Evolutionary conservation across 2,113 vertebrate genomes (phyloP), one percentile per base, ranked within the genome.

Genomic region (Brachyistius frenatus): DNA sequence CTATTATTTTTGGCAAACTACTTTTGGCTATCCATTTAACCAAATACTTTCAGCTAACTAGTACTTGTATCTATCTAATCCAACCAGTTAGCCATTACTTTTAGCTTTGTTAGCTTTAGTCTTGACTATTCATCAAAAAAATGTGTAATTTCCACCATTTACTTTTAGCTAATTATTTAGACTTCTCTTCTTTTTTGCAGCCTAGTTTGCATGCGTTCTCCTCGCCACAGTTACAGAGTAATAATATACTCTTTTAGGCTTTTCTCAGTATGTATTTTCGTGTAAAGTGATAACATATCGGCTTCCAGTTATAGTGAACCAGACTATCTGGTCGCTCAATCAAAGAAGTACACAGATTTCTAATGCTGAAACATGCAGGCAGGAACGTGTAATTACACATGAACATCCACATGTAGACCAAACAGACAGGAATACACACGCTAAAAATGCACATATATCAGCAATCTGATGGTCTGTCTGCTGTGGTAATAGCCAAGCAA

Each of bases 391-490:
- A 71, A 30, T 57, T 64, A 62, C 54, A 62, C 57, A 14, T 47
- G n/a, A 60, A 49, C 69, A 37, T 61, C 61, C 7, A 33, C n/a
- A 0, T 31, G 36, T 2, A 1, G 54, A 39, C 36, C 13, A 31
- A 41, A 57, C 30, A 9, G 37, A 39, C 30, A 64, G 30, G 35
- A 32, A 64, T 31, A 50, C 54, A 78, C 60, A 63, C 50, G 54
- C 44, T 56, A 66, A 64, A 46, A 76, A 47, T 16, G 23, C 49
- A 55, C 58, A 56, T 5, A 50, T 47, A 74, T 71, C 3, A 66
- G 16, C 54, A 84, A 85, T 88, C 78, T 89, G 84, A 91, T 91
- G 90, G 90, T 93, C 86, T 83, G 87, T 87, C 88, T 86, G 78
- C 80, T 86, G 60, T 10, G 60, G 16, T 90, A 86, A 91, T 84